Base-by-base conservation (phyloP, 2,113 vertebrate genomes). In the Cercopithecus mona region DNA sequence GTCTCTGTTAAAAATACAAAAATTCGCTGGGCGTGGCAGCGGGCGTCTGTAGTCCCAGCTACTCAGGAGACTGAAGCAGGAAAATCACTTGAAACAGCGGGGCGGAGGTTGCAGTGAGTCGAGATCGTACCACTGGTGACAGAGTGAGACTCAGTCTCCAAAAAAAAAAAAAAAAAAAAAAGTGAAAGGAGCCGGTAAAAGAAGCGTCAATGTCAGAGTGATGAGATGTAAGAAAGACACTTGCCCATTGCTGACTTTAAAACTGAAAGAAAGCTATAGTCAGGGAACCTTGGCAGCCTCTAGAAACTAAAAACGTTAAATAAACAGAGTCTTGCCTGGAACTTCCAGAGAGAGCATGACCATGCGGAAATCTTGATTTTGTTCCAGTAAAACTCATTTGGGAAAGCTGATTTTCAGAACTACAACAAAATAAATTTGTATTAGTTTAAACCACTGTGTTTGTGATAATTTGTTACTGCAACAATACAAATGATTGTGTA, bases 101-200 rank as follows among this genome's bases (percentile, higher is more conserved):
- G 52, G 17, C 52, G 6, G 52, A 55, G 52, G 18, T 55, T 55
- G 52, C 52, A 55, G 18, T 55, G 52, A 55, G 18, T 18, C 2
- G 0, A 55, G 18, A 55, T 55, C 0, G 0, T 2, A 7, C 52
- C 18, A 7, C 18, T 20, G 52, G 52, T 55, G 52, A 55, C 52
- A 55, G 17, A 55, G 52, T 55, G 52, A 55, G 52, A 20, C 52
- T 55, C 6, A 20, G 52, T 55, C 52, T 55, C 52, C 0, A 55
- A 55, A 55, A 55, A 55, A 55, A 52, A 52, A 52, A 52, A 50
- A 50, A 16, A 52, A 52, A 52, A 55, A 55, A 35, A 79, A 68
- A 38, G 13, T 30, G 43, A 9, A 94, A 91, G 11, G 30, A 14
- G 66, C 6, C 72, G 8, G 5, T 48, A 40, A 78, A 78, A 66